Base-by-base conservation (phyloP, 2,113 vertebrate genomes). In the Seriola rivoliana region DNA sequence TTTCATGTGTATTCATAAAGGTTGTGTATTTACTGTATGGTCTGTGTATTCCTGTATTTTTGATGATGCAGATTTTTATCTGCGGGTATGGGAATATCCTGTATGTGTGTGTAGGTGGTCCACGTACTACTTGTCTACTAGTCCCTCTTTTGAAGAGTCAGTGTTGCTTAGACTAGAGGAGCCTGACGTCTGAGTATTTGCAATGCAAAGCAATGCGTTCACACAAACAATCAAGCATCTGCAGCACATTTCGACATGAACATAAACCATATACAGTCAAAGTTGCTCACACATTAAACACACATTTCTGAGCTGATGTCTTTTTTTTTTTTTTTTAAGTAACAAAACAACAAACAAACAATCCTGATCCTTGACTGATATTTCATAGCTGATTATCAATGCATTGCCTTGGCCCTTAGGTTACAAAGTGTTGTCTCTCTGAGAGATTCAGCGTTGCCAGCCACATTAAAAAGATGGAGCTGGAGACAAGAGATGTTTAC, bases 61-160 rank as follows among this genome's bases (percentile, higher is more conserved):
- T 23, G 25, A 70, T 29, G 16, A 57, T 38, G 38, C 12, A 44
- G 38, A 52, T 23, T 14, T 71, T 42, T 71, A 32, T 71, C 38
- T 69, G 13, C 57, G 23, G 50, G 38, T 25, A 32, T 62, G 44
- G 29, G 12, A 34, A 46, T 17, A 44, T 23, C 11, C 4, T 14
- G 5, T 48, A 5, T 57, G 8, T 85, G 38, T 64, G 36, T 72
- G 76, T 76, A 57, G 67, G 76, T 87, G 76, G 62, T 77, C 67
- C 62, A 21, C 0, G 5, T 12, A 29, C n/a, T 57, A 52, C 44
- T 48, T 1, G 13, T 50, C 50, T 40, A 13, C 52, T n/a, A 25
- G 32, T 9, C 40, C 11, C 19, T 46, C 63, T 54, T 66, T n/a
- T 59, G 58, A 69, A 57, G 57, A 38, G 59, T 42, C 34, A 34